These are phyloP conservation scores for Hemiscyllium ocellatum DNA, from an alignment of 2,113 vertebrate genomes.

Conservation along the genomic window DNA sequence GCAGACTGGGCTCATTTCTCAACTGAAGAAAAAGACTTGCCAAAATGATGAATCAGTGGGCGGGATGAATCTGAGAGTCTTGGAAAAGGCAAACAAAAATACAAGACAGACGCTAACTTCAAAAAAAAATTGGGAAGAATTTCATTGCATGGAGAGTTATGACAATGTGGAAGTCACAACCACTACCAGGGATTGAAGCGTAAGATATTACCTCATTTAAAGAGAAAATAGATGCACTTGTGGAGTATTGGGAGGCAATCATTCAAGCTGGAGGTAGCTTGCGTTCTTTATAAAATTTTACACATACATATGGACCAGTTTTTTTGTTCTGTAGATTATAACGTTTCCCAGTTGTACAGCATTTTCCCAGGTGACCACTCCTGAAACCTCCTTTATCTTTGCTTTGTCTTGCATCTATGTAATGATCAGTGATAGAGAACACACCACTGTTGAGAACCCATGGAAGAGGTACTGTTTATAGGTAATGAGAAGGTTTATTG, in stretches of 20 bases:
- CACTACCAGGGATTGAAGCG: not conserved
- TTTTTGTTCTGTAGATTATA: not conserved
- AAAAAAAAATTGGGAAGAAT: not conserved
- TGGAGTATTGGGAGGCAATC: not conserved
- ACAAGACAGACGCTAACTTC: not conserved
- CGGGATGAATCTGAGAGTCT: not conserved
- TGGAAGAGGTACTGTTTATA: too few relatives aligned
- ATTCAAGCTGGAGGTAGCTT: not conserved
- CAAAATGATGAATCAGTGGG: not conserved
- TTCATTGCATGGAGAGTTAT: not conserved
- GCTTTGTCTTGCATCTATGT: too few relatives aligned
- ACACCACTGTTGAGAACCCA: too few relatives aligned
- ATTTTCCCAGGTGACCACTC: too few relatives aligned
- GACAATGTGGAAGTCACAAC: not conserved
- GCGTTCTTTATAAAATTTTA: not conserved
- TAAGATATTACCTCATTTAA: not conserved
- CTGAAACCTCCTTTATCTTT: too few relatives aligned
- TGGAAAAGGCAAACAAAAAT: not conserved
- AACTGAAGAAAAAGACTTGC: not conserved
- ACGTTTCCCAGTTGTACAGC: too few relatives aligned
- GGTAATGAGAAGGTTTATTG: too few relatives aligned
- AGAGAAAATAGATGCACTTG: not conserved
- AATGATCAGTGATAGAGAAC: too few relatives aligned
- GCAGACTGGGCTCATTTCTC: not conserved
- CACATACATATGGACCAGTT: not conserved